These are phyloP conservation scores for Saiga tatarica DNA, from an alignment of 2,113 vertebrate genomes.

Conservation along the genomic window DNA sequence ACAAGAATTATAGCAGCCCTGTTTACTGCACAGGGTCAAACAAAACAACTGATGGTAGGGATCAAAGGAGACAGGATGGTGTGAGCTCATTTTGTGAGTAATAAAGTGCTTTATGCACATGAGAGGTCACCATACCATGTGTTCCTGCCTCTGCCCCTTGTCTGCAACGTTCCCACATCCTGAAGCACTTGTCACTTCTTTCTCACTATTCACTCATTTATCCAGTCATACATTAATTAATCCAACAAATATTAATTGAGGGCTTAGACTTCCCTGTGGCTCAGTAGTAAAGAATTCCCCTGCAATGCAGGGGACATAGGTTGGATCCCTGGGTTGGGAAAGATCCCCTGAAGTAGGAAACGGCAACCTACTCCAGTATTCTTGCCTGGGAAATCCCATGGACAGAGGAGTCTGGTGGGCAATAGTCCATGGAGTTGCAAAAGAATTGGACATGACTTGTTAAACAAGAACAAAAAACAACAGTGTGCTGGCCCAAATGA, in stretches of 20 bases:
- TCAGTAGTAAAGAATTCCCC: neutral
- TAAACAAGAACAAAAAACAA: neutral
- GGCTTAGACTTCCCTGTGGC: neutral
- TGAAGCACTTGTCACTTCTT: neutral
- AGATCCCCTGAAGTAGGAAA: neutral
- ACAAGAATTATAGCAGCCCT: neutral
- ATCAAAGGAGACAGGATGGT: neutral
- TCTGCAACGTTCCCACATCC: neutral
- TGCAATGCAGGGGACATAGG: neutral
- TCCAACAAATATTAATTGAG: neutral
- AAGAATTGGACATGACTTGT: neutral
- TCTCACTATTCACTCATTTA: neutral
- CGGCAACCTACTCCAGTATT: neutral
- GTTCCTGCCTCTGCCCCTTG: neutral
- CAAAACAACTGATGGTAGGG: neutral
- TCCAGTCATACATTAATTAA: neutral
- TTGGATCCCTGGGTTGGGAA: neutral
- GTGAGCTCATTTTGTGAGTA: neutral
- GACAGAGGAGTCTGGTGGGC: neutral
- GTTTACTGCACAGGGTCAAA: neutral
- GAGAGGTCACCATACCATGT: neutral
- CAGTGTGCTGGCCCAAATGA: neutral
- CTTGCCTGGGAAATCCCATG: neutral
- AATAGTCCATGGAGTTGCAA: neutral
- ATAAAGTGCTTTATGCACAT: neutral